A percentile compares a stretch with the other conserved stretches of the same genome.
Evolutionary conservation across 2,797 vertebrate genomes (phyloP).

Genomic region (Oreonectes daqikongensis): DNA sequence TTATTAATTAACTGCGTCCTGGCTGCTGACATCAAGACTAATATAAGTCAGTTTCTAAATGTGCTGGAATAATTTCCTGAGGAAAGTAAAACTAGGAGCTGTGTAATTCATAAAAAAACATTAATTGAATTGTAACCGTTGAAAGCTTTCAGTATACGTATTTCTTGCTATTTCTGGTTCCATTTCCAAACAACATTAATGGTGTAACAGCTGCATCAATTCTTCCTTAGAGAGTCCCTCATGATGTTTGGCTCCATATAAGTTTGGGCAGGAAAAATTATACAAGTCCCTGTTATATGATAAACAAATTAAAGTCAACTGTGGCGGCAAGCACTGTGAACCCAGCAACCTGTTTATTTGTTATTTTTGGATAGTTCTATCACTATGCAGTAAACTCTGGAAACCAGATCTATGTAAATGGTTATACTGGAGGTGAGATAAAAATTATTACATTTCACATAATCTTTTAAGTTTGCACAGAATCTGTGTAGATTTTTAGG

Average conservation of each 20-base stretch:
- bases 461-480: no score
- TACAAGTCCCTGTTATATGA: not conserved
- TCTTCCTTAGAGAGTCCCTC: not conserved
- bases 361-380: not conserved
- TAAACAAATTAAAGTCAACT: not conserved
- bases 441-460: no score
- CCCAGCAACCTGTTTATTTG: not conserved
- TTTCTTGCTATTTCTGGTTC: slow-evolving; percentile 31
- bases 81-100: slow-evolving; percentile 46
- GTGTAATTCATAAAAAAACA: slow-evolving; percentile 47
- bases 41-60: slow-evolving; percentile 59
- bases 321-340: not conserved
- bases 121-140: slow-evolving; percentile 39
- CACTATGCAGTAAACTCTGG: not conserved
- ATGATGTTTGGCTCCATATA: not conserved
- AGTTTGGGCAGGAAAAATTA: not conserved
- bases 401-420: no score
- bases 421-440: no score
- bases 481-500: no score
- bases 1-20: slow-evolving; percentile 62
- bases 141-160: slow-evolving; percentile 8
- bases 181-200: slow-evolving; percentile 11
- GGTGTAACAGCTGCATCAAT: slow-evolving; percentile 19
- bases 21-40: slow-evolving; percentile 60
- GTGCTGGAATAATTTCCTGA: slow-evolving; percentile 57